Evolutionary conservation across 2,888 invertebrate genomes (phyloP).

Genomic region (Lochmaea capreae): DNA sequence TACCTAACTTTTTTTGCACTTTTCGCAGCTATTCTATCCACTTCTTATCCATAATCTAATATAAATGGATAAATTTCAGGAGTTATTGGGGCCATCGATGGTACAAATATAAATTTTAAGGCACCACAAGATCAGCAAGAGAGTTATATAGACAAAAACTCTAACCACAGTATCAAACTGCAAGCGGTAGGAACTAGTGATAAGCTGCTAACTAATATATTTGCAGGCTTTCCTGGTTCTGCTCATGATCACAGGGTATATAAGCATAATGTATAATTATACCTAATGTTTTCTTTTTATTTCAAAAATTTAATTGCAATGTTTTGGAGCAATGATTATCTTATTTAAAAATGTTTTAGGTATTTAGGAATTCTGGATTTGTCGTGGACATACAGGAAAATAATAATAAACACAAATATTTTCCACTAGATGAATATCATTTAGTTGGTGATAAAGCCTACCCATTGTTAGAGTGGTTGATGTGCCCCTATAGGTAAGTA

Average conservation of each 20-base stretch:
- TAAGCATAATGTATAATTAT: no score
- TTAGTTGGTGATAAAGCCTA: conserved; percentile 15
- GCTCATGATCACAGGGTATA: no score
- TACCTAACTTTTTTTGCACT: background rate
- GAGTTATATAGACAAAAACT: no score
- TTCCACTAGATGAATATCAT: conserved; percentile 12
- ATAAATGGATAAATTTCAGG: background rate
- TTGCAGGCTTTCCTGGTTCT: no score
- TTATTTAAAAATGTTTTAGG: background rate
- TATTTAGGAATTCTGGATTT: background rate
- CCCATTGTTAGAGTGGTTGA: conserved; percentile 6
- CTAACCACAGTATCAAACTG: no score
- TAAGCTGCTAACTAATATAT: no score
- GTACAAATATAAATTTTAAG: background rate
- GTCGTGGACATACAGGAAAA: background rate
- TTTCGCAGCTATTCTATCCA: no score
- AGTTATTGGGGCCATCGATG: background rate
- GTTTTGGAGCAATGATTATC: background rate
- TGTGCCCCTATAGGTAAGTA: conserved; percentile 10
- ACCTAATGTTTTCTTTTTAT: no score
- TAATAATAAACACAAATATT: conserved; percentile 7
- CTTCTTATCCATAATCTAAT: no score
- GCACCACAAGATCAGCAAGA: no score
- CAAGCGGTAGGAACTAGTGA: no score
- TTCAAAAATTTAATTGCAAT: no score